Evolutionary conservation across 2,888 invertebrate genomes (phyloP), one percentile per base, ranked within the genome.

Genomic region (Macrosoma leucophasiata): DNA sequence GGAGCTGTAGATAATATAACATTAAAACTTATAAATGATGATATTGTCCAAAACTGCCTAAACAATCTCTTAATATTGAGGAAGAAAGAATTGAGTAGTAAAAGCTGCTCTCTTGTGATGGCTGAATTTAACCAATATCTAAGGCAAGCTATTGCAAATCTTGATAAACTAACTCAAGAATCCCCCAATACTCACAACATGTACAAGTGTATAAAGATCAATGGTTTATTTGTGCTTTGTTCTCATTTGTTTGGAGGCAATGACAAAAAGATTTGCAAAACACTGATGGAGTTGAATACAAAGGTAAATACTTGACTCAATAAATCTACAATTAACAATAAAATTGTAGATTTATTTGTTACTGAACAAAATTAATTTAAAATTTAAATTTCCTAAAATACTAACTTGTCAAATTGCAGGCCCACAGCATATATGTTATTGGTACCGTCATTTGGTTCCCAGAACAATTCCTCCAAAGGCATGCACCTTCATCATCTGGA

Each of bases 401-500:
- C 15, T 29, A 29, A 13, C 34, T n/a, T n/a, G n/a, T n/a, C n/a
- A n/a, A n/a, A 47, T 78, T 78, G 8, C 64, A 93, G 88, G 87
- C 92, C 24, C 91, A 92, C 46, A 92, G 91, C 17, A 89, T 96
- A 36, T 90, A 91, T 25, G 73, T 98, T 17, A 86, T 89, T 36
- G 95, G 94, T 1, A 93, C 93, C 58, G 85, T 92, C 9, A 69
- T 94, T 32, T 97, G 96, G 95, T 90, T 92, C 56, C 94, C 97
- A 0, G 92, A 91, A 62, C 87, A 89, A 50, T 97, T 97, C 72
- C 82, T 97, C 3, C 72, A 85, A 25, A 87, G 87, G 48, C 87
- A 89, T 66, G 76, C 88, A 42, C 81, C 88, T 49, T 71, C 90
- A 50, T 62, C 88, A 71, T 64, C 85, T 73, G 68, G 86, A 68